Evolutionary conservation across 2,888 invertebrate species (phyloP), one percentile per base, ranked within the genome.

Genomic region (Acrobasis suavella): DNA sequence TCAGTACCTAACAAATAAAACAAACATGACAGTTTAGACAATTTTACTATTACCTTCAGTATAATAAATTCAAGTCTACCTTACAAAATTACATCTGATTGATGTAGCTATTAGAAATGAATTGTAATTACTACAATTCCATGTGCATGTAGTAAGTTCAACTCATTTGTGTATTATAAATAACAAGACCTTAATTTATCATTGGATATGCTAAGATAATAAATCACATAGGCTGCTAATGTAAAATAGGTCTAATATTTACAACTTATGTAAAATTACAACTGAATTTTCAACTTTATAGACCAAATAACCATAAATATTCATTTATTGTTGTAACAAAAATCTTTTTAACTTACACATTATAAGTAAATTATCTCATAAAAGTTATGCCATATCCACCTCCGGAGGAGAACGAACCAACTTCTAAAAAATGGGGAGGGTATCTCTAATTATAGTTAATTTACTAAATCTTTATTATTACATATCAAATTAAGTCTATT

Each of bases 151-250:
- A 67, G 75, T 78, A 83, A 82, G 80, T 81, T 74, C 82, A 82
- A 66, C 81, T 75, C 83, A 83, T 82, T 79, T 78, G 75, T 66
- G 2, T 70, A 76, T 66, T 71, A 70, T 72, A 70, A 73, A 72
- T 70, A 72, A 52, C 51, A 61, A 71, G 70, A 76, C 71, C 69
- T 72, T 74, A 72, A 68, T 68, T 68, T 65, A 60, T 78, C 74
- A 66, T 75, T 74, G 71, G 81, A 82, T 84, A 84, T 81, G 80
- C 82, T 83, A 83, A 73, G 76, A 74, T 77, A 79, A 77, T 82
- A 81, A 76, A 83, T 82, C 83, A 83, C 81, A 80, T 78, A 80
- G 79, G 78, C 75, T 76, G 77, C 76, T 74, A 71, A 71, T 70
- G 69, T 75, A 69, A 72, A 70, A 69, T 69, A 70, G 67, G 74